A percentile compares a stretch with the other conserved stretches of the same genome.
Evolutionary conservation across 2,888 invertebrate species (phyloP).

Genomic region (Drosophila algonquin): DNA sequence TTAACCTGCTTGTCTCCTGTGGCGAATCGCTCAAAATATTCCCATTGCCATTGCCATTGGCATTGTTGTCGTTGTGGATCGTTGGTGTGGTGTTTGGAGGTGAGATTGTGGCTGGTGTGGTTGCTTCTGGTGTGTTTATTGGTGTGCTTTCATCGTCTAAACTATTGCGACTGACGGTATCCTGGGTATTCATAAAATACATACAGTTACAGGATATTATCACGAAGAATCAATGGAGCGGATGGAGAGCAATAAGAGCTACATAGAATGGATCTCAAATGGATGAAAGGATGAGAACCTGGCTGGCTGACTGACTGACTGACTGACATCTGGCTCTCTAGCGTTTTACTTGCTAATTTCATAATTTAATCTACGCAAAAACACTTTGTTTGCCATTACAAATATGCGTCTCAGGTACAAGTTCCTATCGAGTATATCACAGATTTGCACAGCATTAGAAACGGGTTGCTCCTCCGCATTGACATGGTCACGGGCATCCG

Average conservation of each 20-base stretch:
- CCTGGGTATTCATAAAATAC: conserved; percentile 50
- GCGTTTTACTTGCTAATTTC: background rate
- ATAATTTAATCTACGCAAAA: background rate
- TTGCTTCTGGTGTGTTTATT: conserved; percentile 12
- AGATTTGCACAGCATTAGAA: conserved; percentile 58
- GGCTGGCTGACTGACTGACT: no score
- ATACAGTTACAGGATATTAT: background rate
- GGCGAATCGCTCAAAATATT: conserved; percentile 9
- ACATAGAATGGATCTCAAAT: background rate
- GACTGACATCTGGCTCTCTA: background rate
- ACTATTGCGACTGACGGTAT: conserved; percentile 68
- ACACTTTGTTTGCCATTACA: conserved; percentile 60
- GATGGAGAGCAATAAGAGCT: background rate
- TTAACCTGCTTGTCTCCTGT: conserved; percentile 64
- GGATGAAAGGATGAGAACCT: background rate
- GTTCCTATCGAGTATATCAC: conserved; percentile 77
- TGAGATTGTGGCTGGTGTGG: conserved; percentile 62
- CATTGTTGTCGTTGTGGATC: conserved; percentile 30
- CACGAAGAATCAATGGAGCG: background rate
- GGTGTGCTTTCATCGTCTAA: conserved; percentile 57
- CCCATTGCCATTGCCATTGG: conserved; percentile 19
- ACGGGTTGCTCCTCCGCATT: conserved; percentile 18
- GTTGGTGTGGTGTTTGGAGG: conserved; percentile 38
- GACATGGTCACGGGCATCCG: conserved; percentile 14
- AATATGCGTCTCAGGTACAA: conserved; percentile 80